Evolutionary conservation across 2,113 vertebrate genomes (phyloP), one percentile per base, ranked within the genome.

Genomic region (Strigops habroptila): DNA sequence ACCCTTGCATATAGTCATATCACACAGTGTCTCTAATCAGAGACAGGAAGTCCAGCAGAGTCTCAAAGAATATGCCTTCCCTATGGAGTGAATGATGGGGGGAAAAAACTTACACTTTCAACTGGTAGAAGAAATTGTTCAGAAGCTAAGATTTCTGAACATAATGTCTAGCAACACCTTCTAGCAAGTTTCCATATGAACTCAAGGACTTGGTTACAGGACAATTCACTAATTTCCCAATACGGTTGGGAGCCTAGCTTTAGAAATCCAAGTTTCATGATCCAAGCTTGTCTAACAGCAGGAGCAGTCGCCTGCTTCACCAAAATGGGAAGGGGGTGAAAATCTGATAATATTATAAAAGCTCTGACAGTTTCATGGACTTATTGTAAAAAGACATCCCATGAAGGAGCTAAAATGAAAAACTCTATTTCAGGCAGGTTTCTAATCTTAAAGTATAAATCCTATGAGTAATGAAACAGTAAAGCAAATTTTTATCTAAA

Each of bases 391-490:
- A 90, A 65, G n/a, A 7, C 33, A 69, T 30, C 28, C 31, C 65
- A 60, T 10, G 49, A 85, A 88, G 67, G 12, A 70, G 22, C 16
- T 68, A 67, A 80, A 44, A 55, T 44, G 28, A 65, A 82, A 82
- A 80, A 64, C 6, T 27, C 25, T 46, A 22, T 86, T 90, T 33
- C 35, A 64, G 64, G 10, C 8, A 75, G 12, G 13, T 67, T 4
- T 76, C 33, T 78, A 64, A 95, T 68, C 60, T 88, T 81, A 28
- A 84, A 86, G 39, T 49, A 73, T 67, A 90, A 91, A 88, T 71
- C 18, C 33, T n/a, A 17, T 14, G 27, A 35, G 11, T 53, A 86
- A 74, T 0, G 6, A 74, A 94, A 17, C 13, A 81, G 28, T 24
- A 91, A 91, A 95, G 33, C 7, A 86, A 78, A 65, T 28, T 18